Conservation (phyloP, 2,797 vertebrate genomes). For the Microcaecilia unicolor region DNA sequence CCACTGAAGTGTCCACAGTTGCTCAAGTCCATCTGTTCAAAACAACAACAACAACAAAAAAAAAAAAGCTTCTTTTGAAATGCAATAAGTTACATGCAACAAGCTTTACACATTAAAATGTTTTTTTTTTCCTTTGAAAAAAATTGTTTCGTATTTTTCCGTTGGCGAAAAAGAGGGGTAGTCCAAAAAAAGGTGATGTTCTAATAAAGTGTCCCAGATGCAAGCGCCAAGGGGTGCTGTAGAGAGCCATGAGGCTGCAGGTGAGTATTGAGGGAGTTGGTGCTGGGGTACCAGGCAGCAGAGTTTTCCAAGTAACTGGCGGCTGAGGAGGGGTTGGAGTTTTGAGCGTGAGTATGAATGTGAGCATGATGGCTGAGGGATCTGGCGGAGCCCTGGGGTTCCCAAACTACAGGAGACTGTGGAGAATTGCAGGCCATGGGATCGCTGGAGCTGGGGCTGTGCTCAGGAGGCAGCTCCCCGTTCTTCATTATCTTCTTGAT, state of each 20-base stretch:
- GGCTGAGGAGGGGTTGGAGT: conserved; percentile 73
- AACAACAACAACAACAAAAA: conserved; percentile 41
- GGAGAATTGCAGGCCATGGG: conserved; percentile 98
- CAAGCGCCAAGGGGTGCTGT: conserved; percentile 89
- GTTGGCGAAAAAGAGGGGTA: too few relatives aligned
- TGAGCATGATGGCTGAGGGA: conserved; percentile 80
- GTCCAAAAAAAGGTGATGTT: conserved; percentile 3
- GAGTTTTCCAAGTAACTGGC: conserved; percentile 92
- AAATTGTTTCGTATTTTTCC: too few relatives aligned
- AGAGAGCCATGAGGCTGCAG: conserved; percentile 83
- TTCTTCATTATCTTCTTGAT: conserved; percentile 99
- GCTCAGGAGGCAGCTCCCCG: conserved; percentile 91
- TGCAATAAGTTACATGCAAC: conserved; percentile 99
- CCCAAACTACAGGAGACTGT: conserved; percentile 94
- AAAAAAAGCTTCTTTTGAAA: conserved; percentile 79
- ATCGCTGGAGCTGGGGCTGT: conserved; percentile 97
- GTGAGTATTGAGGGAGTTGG: conserved; percentile 74
- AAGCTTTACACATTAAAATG: conserved; percentile 91
- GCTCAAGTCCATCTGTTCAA: conserved; percentile 73
- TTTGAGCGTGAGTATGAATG: conserved; percentile 54
- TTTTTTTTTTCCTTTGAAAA: conserved; percentile 48
- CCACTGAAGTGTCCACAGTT: conserved; percentile 78
- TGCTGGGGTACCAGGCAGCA: conserved; percentile 80
- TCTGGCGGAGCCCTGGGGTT: conserved; percentile 84
- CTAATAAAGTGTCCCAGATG: conserved; percentile 97